These are phyloP conservation scores for Hypocryptadius cinnamomeus DNA, from an alignment of 2,113 vertebrate species.

Conservation along the genomic window DNA sequence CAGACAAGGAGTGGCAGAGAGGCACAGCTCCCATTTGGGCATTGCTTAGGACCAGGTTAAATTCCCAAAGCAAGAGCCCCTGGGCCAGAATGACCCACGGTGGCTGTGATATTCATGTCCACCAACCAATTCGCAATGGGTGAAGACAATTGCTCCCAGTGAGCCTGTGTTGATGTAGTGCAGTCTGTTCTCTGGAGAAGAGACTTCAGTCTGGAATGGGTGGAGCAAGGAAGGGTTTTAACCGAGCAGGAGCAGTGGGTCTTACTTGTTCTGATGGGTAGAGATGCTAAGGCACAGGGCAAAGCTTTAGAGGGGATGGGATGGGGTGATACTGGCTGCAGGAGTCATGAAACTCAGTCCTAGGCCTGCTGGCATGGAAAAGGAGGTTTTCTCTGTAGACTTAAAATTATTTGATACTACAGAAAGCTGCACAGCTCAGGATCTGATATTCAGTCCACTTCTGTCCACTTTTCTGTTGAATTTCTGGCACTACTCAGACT, in stretches of 20 bases:
- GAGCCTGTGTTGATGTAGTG: neutral
- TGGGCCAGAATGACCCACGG: accelerated
- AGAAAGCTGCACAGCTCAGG: neutral
- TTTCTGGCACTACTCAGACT: neutral
- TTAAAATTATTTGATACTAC: neutral
- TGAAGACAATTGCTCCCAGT: neutral
- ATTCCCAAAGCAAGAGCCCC: neutral
- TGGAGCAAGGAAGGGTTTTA: neutral
- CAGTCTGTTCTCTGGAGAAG: neutral
- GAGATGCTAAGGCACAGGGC: neutral
- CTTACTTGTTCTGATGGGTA: neutral
- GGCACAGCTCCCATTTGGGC: neutral
- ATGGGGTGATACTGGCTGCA: neutral
- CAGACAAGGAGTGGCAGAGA: neutral
- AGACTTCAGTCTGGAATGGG: neutral
- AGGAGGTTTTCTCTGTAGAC: neutral
- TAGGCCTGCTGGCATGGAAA: neutral
- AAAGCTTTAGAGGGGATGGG: neutral
- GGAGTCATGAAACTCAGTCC: neutral
- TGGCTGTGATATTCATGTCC: neutral
- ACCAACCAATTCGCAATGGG: neutral
- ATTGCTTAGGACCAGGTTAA: neutral
- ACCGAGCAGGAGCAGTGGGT: neutral
- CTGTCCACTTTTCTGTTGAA: neutral
- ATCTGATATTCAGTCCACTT: neutral